Conservation (phyloP, 2,797 vertebrate genomes). For the Synanceia verrucosa region DNA sequence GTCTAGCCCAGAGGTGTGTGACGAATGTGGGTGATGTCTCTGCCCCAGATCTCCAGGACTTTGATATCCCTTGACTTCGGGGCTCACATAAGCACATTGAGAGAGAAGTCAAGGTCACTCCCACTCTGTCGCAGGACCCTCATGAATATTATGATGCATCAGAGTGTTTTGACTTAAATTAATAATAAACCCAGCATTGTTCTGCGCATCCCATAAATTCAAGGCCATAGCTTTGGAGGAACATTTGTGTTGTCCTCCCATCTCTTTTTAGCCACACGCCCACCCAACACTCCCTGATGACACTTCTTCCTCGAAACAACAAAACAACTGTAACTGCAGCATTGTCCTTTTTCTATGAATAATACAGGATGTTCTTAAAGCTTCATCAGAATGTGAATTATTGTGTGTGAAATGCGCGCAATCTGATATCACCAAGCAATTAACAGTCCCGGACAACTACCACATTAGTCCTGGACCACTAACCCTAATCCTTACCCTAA, state of each 20-base stretch:
- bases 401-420: too few relatives aligned
- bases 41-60: conserved; percentile 80
- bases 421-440: too few relatives aligned
- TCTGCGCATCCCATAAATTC: conserved; percentile 53
- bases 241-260: conserved; percentile 45
- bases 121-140: conserved; percentile 67
- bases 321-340: conserved; percentile 22
- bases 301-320: conserved; percentile 44
- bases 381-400: neutral
- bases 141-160: conserved; percentile 85
- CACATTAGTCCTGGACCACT: too few relatives aligned
- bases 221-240: conserved; percentile 55
- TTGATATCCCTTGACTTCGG: conserved; percentile 80
- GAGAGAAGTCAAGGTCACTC: conserved; percentile 81
- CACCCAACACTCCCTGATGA: conserved; percentile 35
- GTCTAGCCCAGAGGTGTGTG: conserved; percentile 71
- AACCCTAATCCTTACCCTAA: too few relatives aligned
- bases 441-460: too few relatives aligned
- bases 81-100: conserved; percentile 69
- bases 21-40: conserved; percentile 77
- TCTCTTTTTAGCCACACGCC: conserved; percentile 28
- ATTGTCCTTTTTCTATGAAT: conserved; percentile 15
- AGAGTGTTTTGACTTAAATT: conserved; percentile 74
- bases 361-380: conserved; percentile 12
- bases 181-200: conserved; percentile 71